Conservation (phyloP, 2,113 vertebrate species). For the Hipposideros armiger region DNA sequence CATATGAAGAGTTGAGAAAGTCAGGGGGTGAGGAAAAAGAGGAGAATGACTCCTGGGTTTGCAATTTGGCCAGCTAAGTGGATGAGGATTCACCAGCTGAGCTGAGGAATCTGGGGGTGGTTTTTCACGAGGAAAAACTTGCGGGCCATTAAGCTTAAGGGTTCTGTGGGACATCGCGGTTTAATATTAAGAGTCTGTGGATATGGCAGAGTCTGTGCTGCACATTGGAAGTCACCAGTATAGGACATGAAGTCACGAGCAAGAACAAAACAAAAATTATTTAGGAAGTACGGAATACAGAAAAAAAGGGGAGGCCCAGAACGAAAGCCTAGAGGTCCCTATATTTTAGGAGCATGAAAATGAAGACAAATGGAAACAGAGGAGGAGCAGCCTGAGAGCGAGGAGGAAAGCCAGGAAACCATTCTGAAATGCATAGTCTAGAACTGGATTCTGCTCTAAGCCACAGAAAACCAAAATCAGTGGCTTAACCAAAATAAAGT, state of each 20-base stretch:
- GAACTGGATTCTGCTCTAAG: neutral
- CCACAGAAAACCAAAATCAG: neutral
- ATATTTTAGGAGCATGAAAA: neutral
- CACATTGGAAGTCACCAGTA: neutral
- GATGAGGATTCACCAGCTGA: neutral
- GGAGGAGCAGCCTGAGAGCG: neutral
- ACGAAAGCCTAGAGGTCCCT: neutral
- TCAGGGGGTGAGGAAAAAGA: fast-evolving
- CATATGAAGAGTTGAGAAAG: neutral
- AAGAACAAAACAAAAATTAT: neutral
- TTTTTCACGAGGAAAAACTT: fast-evolving
- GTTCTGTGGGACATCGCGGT: neutral
- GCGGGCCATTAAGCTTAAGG: neutral
- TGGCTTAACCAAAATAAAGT: neutral
- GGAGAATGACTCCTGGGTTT: neutral
- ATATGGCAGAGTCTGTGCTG: neutral
- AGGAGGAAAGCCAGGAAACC: neutral
- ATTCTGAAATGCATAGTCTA: neutral
- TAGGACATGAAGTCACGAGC: neutral
- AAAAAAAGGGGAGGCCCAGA: neutral
- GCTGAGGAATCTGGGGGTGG: neutral
- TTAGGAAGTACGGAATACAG: neutral
- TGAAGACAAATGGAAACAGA: neutral
- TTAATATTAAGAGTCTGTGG: neutral
- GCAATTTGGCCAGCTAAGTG: neutral